Percentiles rank a stretch among this genome's conserved stretches.
Evolutionary conservation across 2,888 invertebrate species (phyloP).

Genomic region (Syrista parreyssii): DNA sequence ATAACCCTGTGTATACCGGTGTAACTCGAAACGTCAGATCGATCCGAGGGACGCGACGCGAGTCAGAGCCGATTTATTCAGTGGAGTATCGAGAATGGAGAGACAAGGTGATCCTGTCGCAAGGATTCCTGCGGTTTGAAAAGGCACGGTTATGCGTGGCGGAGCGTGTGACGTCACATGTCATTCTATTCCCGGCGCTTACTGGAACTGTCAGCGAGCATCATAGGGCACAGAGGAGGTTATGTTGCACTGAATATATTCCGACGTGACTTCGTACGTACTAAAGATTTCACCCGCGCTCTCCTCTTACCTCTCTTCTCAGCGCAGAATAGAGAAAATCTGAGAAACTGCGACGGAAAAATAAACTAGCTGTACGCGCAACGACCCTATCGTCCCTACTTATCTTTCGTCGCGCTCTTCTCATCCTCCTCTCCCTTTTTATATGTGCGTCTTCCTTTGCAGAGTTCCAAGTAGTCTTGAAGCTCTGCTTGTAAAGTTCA

Average conservation of each 20-base stretch:
- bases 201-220: conserved; percentile 26
- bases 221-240: conserved; percentile 10
- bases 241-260: background rate
- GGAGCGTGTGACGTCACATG: conserved; percentile 36
- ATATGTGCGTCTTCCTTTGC: background rate
- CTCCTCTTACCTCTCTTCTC: background rate
- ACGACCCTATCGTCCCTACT: background rate
- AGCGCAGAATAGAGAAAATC: background rate
- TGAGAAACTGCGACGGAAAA: background rate
- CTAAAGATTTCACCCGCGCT: background rate
- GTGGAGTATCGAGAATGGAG: conserved; percentile 34
- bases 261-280: background rate
- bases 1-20: background rate
- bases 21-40: background rate
- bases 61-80: conserved; percentile 41
- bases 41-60: background rate
- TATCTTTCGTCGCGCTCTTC: background rate
- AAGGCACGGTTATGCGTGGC: conserved; percentile 30
- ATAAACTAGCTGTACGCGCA: background rate
- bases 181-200: conserved; percentile 25
- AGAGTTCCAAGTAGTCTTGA: background rate
- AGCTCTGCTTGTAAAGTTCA: background rate
- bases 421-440: background rate
- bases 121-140: conserved; percentile 27
- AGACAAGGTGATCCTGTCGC: conserved; percentile 1